A percentile compares a stretch with the other conserved stretches of the same genome.
Evolutionary conservation across 2,797 vertebrate species (phyloP).

Genomic region (Sphenodon punctatus): DNA sequence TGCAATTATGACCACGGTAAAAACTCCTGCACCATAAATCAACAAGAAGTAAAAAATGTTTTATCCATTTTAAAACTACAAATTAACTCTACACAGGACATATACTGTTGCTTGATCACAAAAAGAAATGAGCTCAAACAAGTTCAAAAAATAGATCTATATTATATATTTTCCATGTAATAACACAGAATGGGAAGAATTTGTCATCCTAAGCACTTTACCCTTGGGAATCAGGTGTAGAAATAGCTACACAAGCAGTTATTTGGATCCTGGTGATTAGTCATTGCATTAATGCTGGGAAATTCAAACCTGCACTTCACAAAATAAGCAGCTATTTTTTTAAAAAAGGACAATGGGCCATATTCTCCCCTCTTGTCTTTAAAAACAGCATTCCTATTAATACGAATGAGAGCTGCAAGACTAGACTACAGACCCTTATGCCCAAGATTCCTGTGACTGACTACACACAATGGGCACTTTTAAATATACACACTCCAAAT

Average conservation of each 20-base stretch:
- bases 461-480: background rate
- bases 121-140: conserved; percentile 15
- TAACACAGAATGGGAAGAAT: background rate
- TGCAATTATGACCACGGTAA: background rate
- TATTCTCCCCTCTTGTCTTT: rapidly evolving
- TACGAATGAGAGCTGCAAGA: rapidly evolving
- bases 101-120: conserved; percentile 21
- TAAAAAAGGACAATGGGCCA: background rate
- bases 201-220: background rate
- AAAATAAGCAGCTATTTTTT: background rate
- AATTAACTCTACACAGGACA: conserved; percentile 19
- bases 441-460: background rate
- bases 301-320: background rate
- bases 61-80: conserved; percentile 38
- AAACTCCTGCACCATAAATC: conserved; percentile 29
- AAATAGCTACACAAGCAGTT: rapidly evolving
- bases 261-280: background rate
- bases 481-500: too few relatives aligned
- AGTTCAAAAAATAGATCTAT: background rate
- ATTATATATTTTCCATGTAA: rapidly evolving
- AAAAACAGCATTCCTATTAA: background rate
- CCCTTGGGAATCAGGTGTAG: rapidly evolving
- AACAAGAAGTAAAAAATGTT: conserved; percentile 2
- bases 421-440: background rate
- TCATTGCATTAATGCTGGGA: rapidly evolving